These are phyloP conservation scores for Nasonia longicornis DNA, from an alignment of 1,140 invertebrate genomes.

Conservation along the genomic window DNA sequence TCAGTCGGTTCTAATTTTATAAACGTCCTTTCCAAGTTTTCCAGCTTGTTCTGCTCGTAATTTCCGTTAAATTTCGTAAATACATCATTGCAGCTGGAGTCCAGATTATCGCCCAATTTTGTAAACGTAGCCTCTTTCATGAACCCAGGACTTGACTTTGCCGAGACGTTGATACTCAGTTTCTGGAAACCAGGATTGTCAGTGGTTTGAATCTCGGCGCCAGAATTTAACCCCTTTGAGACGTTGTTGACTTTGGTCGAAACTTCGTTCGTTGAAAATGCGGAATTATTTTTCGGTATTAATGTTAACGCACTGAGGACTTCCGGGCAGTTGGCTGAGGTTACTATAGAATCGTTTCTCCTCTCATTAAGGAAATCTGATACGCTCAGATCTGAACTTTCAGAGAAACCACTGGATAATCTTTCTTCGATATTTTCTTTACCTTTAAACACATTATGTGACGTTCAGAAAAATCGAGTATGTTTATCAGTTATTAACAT, in stretches of 20 bases:
- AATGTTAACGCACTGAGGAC: slow-evolving; percentile 62
- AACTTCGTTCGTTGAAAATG: slow-evolving; percentile 48
- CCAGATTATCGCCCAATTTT: slow-evolving; percentile 49
- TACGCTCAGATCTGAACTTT: slow-evolving; percentile 57
- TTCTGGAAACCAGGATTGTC: slow-evolving; percentile 64
- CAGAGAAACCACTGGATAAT: slow-evolving; percentile 58
- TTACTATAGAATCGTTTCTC: slow-evolving; percentile 48
- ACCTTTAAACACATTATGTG: not conserved
- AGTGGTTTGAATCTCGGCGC: slow-evolving; percentile 62
- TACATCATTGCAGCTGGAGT: slow-evolving; percentile 51
- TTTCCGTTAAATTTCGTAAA: slow-evolving; percentile 53
- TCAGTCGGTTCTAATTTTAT: slow-evolving; percentile 60
- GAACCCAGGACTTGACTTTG: slow-evolving; percentile 49
- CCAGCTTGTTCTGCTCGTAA: slow-evolving; percentile 52
- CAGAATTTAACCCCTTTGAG: slow-evolving; percentile 61
- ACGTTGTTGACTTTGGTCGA: slow-evolving; percentile 49
- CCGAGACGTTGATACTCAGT: slow-evolving; percentile 57
- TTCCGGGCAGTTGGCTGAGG: slow-evolving; percentile 59
- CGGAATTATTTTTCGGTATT: slow-evolving; percentile 56
- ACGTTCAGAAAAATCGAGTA: not conserved
- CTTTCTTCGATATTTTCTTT: slow-evolving; percentile 61
- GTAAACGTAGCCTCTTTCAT: slow-evolving; percentile 54
- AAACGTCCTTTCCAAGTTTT: slow-evolving; percentile 51
- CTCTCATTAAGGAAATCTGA: slow-evolving; percentile 60
- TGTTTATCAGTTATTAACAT: not conserved